Evolutionary conservation across 2,113 vertebrate genomes (phyloP), one percentile per base, ranked within the genome.

Genomic region (Puffinus mauretanicus): DNA sequence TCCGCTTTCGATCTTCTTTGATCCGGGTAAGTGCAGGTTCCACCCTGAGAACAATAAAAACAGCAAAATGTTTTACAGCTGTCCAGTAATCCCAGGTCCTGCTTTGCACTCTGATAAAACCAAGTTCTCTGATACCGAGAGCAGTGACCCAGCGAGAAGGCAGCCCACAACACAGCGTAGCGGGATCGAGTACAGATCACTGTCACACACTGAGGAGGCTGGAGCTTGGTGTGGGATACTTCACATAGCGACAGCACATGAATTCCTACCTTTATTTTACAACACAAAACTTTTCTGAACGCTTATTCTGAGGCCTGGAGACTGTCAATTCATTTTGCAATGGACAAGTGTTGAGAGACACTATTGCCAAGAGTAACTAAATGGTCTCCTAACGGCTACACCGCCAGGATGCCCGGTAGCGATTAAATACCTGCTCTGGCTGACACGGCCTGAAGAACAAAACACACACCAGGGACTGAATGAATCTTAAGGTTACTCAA

Each of bases 21-120:
- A 99, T 99, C 58, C 99, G 98, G 4, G 98, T 98, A 9, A 99
- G 98, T 3, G 99, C 98, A 0, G 99, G 99, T 89, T 99, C 99
- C 13, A 98, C 98, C 99, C 99, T 99, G 98, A 5, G n/a, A 89
- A 96, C 61, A 91, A 86, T 0, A 90, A 60, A 25, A 94, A 73
- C 44, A 93, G 88, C 38, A 81, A 54, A 62, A 5, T 1, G 36
- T 15, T 57, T 94, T 32, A 82, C 34, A 94, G 85, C 46, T 77
- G n/a, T 0, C 10, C 51, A 2, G 9, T 10, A 55, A 70, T 3
- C 13, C 64, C 62, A 10, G 51, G 22, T 3, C 38, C 52, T 11
- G 21, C 61, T 58, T 4, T 44, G 79, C 67, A 73, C 91, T 10
- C 52, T 38, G 54, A 11, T 24, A 7, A 44, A 55, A 20, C 0